These are phyloP conservation scores for Eupsittula cactorum DNA, from an alignment of 2,113 vertebrate genomes.

Conservation along the genomic window DNA sequence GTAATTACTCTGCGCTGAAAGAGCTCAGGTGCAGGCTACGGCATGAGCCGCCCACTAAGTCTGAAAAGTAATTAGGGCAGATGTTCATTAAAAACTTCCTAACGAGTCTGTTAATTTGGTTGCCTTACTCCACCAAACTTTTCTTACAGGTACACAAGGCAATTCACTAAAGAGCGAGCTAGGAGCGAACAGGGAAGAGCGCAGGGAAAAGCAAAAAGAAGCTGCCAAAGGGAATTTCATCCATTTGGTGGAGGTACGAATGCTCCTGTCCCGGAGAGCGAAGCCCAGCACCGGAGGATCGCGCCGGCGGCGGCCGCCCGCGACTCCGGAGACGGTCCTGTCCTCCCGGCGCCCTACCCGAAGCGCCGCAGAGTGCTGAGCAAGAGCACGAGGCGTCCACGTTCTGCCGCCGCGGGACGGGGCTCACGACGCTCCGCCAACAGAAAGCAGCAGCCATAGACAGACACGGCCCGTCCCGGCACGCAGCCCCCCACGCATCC, in stretches of 20 bases:
- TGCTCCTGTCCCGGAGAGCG: fast-evolving
- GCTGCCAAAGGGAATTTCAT: neutral
- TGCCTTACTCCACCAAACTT: neutral
- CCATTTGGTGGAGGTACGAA: fast-evolving
- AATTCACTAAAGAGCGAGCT: neutral
- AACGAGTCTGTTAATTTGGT: neutral
- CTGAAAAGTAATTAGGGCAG: constrained; percentile 27
- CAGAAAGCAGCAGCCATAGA: neutral
- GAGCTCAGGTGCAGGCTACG: neutral
- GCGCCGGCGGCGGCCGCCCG: neutral
- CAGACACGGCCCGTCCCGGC: neutral
- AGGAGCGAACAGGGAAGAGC: neutral
- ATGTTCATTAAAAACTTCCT: constrained; percentile 31
- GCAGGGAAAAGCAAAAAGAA: fast-evolving
- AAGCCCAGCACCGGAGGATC: neutral
- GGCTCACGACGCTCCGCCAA: neutral
- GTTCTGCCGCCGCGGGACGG: neutral
- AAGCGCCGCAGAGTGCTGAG: neutral
- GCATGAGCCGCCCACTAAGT: constrained; percentile 16
- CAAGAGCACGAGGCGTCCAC: neutral
- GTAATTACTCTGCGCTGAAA: neutral
- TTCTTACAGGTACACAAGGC: neutral
- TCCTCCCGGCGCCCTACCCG: neutral
- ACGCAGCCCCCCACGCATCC: neutral
- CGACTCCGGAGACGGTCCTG: neutral